Base-by-base conservation (phyloP, 2,797 vertebrate species). In the Lophura swinhoii region DNA sequence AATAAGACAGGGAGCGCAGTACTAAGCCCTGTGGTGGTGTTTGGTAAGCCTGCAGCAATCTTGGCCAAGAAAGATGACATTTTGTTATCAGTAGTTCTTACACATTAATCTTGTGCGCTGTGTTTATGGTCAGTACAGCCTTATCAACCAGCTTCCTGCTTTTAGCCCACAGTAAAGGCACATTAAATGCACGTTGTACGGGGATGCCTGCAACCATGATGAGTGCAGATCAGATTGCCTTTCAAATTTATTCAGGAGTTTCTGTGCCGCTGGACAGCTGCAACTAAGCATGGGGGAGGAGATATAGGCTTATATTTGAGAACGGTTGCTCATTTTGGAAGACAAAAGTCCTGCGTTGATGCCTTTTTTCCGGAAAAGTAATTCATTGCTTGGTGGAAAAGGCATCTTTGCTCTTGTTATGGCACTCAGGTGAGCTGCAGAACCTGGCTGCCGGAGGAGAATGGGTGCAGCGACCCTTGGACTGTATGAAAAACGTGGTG, bases 181-280 rank as follows among this genome's bases (percentile, higher is more conserved):
- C 14, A 59, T 69, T 66, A 82, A 73, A 43, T 29, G 20, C 2
- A 0, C 46, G 10, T 70, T 62, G 7, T 31, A 12, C 14, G 51
- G 76, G 91, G 90, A 82, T 67, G 58, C 24, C 74, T 68, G 68
- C 37, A 44, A 56, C 59, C 35, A 9, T 60, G 59, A 35, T 48
- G 48, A 62, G 39, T n/a, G 14, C 59, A 60, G 85, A 70, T 88
- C 10, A 70, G 85, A 53, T 72, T 49, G 31, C 53, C 48, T 46
- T 72, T 46, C 31, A 29, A 60, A 51, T 86, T 78, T 81, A 35
- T 69, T 94, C 62, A 18, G 4, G 75, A 21, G 12, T 83, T 86
- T 80, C 68, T 89, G 15, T 84, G 68, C 51, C 59, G 67, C 55
- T 90, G 67, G 55, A 90, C 77, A 78, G 85, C 88, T 92, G 70